phyloP scores from a whole-genome alignment of 1,140 invertebrate genomes.

The Sarcophaga peregrina region DNA sequence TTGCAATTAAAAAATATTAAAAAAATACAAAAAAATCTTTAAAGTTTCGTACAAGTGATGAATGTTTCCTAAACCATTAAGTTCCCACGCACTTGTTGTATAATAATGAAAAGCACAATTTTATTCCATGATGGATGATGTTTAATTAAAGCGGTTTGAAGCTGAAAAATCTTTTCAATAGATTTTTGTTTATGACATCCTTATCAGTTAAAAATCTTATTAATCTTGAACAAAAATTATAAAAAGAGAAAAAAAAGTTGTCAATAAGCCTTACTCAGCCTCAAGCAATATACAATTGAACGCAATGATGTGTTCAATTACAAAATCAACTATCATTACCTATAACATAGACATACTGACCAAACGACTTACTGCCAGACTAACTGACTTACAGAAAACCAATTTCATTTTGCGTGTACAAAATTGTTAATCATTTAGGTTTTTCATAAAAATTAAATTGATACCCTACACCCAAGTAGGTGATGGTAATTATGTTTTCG shows the following conservation, averaged over 20 bases:
- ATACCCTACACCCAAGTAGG: too few species aligned
- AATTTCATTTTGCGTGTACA: background rate
- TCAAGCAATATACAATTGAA: background rate
- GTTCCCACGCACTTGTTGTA: constrained; percentile 7
- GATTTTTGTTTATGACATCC: background rate
- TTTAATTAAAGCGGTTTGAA: background rate
- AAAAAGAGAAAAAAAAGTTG: background rate
- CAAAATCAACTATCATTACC: background rate
- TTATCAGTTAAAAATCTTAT: background rate
- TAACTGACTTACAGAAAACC: background rate
- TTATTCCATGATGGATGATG: background rate
- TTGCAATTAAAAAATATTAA: too few species aligned
- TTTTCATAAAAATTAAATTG: too few species aligned
- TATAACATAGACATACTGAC: background rate
- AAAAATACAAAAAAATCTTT: too few species aligned
- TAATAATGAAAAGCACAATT: background rate
- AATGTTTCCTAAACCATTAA: too few species aligned
- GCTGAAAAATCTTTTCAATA: too few species aligned
- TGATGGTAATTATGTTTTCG: too few species aligned
- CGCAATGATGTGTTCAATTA: background rate
- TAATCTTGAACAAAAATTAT: background rate
- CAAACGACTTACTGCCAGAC: background rate
- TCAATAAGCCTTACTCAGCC: background rate
- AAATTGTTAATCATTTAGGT: background rate
- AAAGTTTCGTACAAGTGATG: too few species aligned